A percentile compares a stretch with the other conserved stretches of the same genome.
These are phyloP conservation scores for Papilio helenus DNA, from an alignment of 1,140 invertebrate species.

Conservation along the genomic window DNA sequence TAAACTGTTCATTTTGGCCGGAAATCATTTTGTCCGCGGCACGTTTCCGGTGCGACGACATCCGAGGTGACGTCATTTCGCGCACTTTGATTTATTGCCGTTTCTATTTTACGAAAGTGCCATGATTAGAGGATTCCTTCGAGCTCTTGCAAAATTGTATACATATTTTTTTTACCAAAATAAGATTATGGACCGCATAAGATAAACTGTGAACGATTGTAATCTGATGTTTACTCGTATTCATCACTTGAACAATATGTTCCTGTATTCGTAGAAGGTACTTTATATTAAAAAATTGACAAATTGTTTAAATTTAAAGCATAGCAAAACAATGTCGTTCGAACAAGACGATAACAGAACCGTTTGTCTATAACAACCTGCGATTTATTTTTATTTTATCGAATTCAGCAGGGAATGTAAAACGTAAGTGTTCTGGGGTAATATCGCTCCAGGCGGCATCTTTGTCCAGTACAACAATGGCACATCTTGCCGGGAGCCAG, in stretches of 20 bases:
- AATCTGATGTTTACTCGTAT: too few species aligned
- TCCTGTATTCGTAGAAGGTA: neutral
- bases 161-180: neutral
- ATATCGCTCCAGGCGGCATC: constrained; percentile 52
- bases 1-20: constrained; percentile 57
- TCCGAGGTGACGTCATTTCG: constrained; percentile 32
- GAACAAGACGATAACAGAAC: constrained; percentile 1
- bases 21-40: constrained; percentile 59
- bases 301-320: neutral
- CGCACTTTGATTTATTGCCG: constrained; percentile 32
- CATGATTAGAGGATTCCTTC: constrained; percentile 20
- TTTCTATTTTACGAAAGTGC: neutral
- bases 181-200: neutral
- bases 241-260: too few species aligned
- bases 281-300: neutral
- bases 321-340: neutral
- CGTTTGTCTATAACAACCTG: constrained; percentile 1
- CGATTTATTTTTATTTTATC: constrained; percentile 13
- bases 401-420: neutral
- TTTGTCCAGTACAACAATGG: constrained; percentile 63
- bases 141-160: neutral
- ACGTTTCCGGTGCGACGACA: constrained; percentile 55
- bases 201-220: neutral
- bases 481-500: constrained; percentile 44
- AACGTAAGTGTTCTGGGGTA: neutral